Conservation (phyloP, 2,113 vertebrate genomes). For the Puffinus mauretanicus region DNA sequence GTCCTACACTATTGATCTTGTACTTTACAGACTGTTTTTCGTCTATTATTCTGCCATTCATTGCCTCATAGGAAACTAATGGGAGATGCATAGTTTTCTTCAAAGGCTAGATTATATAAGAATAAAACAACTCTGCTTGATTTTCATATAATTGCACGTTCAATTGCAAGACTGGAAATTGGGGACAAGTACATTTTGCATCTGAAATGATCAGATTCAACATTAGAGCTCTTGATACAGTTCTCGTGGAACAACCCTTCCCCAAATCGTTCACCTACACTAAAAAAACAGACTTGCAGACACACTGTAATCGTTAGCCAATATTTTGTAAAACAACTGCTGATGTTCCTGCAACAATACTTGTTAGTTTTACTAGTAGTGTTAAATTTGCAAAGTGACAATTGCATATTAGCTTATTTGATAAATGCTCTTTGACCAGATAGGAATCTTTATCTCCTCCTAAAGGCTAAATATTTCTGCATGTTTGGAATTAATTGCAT, state of each 20-base stretch:
- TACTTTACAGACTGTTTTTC: not conserved
- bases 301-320: not conserved
- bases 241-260: not conserved
- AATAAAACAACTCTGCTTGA: not conserved
- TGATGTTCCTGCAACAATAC: not conserved
- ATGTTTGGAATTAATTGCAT: constrained; percentile 57
- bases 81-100: not conserved
- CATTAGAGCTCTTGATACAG: not conserved
- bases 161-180: not conserved
- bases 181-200: not conserved
- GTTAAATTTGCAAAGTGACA: constrained; percentile 13
- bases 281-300: not conserved
- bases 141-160: not conserved
- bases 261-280: not conserved
- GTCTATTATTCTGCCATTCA: not conserved
- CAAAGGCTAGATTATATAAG: not conserved
- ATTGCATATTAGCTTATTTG: not conserved
- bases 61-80: not conserved
- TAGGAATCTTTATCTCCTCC: constrained; percentile 16
- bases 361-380: not conserved
- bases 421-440: constrained; percentile 26
- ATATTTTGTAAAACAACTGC: not conserved
- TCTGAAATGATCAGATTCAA: not conserved
- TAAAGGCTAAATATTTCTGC: constrained; percentile 52
- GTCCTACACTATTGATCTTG: not conserved